A percentile compares a stretch with the other conserved stretches of the same genome.
Conservation (phyloP, 2,113 vertebrate genomes). For the Calyptommatus sinebrachiatus region DNA sequence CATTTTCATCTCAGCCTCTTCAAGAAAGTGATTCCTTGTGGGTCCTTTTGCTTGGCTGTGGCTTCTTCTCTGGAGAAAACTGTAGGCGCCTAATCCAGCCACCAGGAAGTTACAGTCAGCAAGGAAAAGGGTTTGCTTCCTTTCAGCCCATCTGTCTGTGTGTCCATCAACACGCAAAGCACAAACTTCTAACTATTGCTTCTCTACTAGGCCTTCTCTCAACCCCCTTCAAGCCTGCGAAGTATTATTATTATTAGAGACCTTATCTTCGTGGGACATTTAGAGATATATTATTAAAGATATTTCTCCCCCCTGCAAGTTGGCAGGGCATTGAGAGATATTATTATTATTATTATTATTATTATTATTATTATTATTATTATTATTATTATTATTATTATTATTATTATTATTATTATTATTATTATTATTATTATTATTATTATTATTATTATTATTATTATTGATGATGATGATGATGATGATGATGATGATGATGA, state of each 20-base stretch:
- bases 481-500: too few species aligned
- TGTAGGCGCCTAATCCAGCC: constrained; percentile 22
- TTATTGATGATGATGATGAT: constrained; percentile 57
- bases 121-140: constrained; percentile 44
- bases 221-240: constrained; percentile 41
- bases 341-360: background rate
- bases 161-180: background rate
- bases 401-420: constrained; percentile 18
- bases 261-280: too few species aligned
- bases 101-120: constrained; percentile 1
- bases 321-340: constrained; percentile 5
- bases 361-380: background rate
- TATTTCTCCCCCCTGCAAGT: constrained; percentile 40
- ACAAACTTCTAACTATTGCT: constrained; percentile 43
- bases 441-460: background rate
- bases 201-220: constrained; percentile 49
- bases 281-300: constrained; percentile 45
- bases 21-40: constrained; percentile 21
- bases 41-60: constrained; percentile 33
- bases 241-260: background rate
- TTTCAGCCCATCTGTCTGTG: constrained; percentile 37
- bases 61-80: background rate
- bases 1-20: constrained; percentile 22
- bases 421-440: too few species aligned
- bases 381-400: background rate